Percentiles rank a stretch among this genome's conserved stretches.
These are phyloP conservation scores for Ormyrus thymus DNA, from an alignment of 2,888 invertebrate genomes.

Conservation along the genomic window DNA sequence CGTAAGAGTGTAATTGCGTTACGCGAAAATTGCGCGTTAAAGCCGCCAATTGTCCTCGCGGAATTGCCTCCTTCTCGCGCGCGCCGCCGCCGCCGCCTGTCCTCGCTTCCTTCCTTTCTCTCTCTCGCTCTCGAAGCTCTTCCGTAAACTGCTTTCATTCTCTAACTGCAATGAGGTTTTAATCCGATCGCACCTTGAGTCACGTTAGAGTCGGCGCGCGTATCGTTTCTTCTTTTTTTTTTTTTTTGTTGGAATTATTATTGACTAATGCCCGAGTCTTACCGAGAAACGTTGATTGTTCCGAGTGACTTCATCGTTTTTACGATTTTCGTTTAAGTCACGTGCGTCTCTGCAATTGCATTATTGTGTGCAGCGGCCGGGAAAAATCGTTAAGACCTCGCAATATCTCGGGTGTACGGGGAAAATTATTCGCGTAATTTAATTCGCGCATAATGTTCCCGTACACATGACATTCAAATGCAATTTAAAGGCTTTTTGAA, in stretches of 20 bases:
- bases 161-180: no score
- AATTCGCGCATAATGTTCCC: conserved; percentile 41
- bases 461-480: conserved; percentile 9
- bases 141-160: no score
- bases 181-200: no score
- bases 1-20: conserved; percentile 39
- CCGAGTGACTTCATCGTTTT: conserved; percentile 23
- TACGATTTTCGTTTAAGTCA: conserved; percentile 10
- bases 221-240: no score
- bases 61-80: conserved; percentile 11
- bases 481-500: conserved; percentile 38
- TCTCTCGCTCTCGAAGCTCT: neutral
- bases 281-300: conserved; percentile 11
- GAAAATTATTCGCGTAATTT: conserved; percentile 31
- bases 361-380: neutral
- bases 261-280: no score
- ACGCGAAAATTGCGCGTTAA: conserved; percentile 39
- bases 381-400: conserved; percentile 28
- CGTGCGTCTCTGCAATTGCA: conserved; percentile 1
- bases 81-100: neutral
- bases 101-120: neutral
- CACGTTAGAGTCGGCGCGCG: no score
- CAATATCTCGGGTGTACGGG: neutral
- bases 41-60: conserved; percentile 25
- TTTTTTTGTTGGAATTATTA: no score